phyloP scores from a whole-genome alignment of 2,888 invertebrate genomes.

The Brachyptera risi region DNA sequence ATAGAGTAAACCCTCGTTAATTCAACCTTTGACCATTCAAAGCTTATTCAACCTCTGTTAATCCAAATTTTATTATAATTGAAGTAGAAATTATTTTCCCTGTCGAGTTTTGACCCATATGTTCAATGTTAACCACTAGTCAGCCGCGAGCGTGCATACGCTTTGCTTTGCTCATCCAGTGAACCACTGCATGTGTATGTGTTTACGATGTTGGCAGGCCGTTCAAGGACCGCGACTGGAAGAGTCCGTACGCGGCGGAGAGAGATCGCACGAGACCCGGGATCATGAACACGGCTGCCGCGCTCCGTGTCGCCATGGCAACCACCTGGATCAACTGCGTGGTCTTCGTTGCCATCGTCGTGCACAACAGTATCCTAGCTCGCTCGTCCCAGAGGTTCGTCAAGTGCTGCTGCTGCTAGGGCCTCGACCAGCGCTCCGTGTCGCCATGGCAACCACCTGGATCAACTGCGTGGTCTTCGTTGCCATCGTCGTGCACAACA shows the following conservation, averaged over 20 bases:
- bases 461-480: slow-evolving; percentile 56
- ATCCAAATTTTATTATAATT: too few relatives aligned
- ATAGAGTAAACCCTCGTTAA: too few relatives aligned
- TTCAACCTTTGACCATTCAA: too few relatives aligned
- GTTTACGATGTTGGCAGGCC: too few relatives aligned
- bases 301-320: slow-evolving; percentile 61
- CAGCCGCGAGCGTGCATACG: too few relatives aligned
- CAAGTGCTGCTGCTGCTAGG: neutral
- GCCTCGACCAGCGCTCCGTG: too few relatives aligned
- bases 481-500: slow-evolving; percentile 39
- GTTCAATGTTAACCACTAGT: too few relatives aligned
- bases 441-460: slow-evolving; percentile 63
- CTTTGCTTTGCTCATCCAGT: too few relatives aligned
- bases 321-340: slow-evolving; percentile 59
- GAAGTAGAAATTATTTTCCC: too few relatives aligned
- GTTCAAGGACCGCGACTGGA: neutral
- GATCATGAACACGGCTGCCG: slow-evolving; percentile 67
- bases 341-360: slow-evolving; percentile 50
- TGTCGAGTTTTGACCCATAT: too few relatives aligned
- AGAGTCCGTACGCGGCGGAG: slow-evolving; percentile 1
- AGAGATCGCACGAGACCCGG: slow-evolving; percentile 17
- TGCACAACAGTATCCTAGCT: slow-evolving; percentile 14
- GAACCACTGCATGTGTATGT: too few relatives aligned
- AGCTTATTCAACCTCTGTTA: too few relatives aligned
- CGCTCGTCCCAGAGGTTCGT: neutral